Conservation (phyloP, 1,140 invertebrate genomes). For the Anoplophora glabripennis region DNA sequence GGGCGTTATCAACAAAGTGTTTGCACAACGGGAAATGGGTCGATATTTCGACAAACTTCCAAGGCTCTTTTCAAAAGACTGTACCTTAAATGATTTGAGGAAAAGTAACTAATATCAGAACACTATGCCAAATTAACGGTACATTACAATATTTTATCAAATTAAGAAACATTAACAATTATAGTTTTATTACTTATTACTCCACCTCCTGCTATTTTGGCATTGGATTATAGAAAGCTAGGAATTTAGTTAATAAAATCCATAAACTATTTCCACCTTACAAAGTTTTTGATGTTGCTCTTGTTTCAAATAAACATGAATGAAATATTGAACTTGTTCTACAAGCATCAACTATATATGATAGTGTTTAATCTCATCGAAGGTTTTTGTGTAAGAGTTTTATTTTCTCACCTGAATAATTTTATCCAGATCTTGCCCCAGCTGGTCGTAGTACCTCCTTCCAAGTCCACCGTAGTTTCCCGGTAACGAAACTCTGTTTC, state of each 20-base stretch:
- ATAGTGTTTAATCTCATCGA: no score
- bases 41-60: no score
- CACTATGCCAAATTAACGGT: no score
- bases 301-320: not conserved
- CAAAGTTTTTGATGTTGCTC: not conserved
- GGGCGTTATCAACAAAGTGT: not conserved
- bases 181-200: no score
- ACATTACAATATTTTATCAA: no score
- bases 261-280: not conserved
- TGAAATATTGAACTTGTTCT: not conserved
- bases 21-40: no score
- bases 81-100: no score
- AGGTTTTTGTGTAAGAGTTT: not conserved
- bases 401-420: slow-evolving; percentile 17
- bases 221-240: not conserved
- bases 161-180: no score
- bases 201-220: no score
- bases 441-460: slow-evolving; percentile 16
- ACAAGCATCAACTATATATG: not conserved
- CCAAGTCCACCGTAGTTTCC: slow-evolving; percentile 22
- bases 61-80: no score
- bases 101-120: no score
- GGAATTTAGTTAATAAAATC: not conserved
- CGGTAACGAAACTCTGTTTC: slow-evolving; percentile 10
- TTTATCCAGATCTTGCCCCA: slow-evolving; percentile 18